A percentile compares a stretch with the other conserved stretches of the same genome.
Evolutionary conservation across 2,113 vertebrate species (phyloP).

Genomic region (Oryctolagus cuniculus): mOryCun1.1 NC_091441.1:82532001-82532500

Average conservation of each 20-base stretch:
- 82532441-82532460: conserved; percentile 35
- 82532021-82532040: conserved; percentile 13
- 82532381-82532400: conserved; percentile 31
- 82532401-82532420: background rate
- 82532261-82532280: conserved; percentile 35
- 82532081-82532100: conserved; percentile 7
- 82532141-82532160: conserved; percentile 12
- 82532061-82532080: background rate
- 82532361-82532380: conserved; percentile 55
- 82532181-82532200: background rate
- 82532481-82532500: background rate
- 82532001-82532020: conserved; percentile 41
- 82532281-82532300: conserved; percentile 52
- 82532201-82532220: conserved; percentile 9
- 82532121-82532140: conserved; percentile 13
- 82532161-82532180: conserved; percentile 2
- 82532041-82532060: conserved; percentile 40
- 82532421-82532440: conserved; percentile 11
- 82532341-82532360: conserved; percentile 64
- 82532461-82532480: conserved; percentile 39
- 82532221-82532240: conserved; percentile 21
- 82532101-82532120: conserved; percentile 27
- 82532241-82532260: conserved; percentile 41
- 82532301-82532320: conserved; percentile 46
- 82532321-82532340: conserved; percentile 23